phyloP scores from a whole-genome alignment of 1,140 invertebrate species.

The Trypoxylus dichotomus region DNA sequence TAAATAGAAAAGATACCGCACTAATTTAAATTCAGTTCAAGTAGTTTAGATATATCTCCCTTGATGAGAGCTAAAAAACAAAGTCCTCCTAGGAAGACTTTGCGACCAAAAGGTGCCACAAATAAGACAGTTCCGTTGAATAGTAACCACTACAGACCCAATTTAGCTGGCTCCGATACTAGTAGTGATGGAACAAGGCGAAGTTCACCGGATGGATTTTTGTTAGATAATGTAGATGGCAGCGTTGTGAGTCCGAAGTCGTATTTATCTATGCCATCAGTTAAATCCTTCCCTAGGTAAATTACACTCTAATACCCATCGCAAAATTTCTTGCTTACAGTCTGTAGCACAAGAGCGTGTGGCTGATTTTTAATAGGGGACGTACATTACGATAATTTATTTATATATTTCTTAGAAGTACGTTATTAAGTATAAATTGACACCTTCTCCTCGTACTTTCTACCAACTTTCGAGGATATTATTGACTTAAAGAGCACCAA shows the following conservation, averaged over 20 bases:
- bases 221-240: conserved; percentile 47
- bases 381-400: too few relatives aligned
- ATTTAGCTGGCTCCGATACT: conserved; percentile 44
- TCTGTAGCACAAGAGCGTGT: too few relatives aligned
- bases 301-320: conserved; percentile 22
- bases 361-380: too few relatives aligned
- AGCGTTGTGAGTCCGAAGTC: conserved; percentile 65
- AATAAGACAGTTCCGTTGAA: conserved; percentile 49
- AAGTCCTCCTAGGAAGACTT: conserved; percentile 41
- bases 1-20: neutral
- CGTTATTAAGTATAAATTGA: too few relatives aligned
- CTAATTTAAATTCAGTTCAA: conserved; percentile 30
- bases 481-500: too few relatives aligned
- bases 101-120: conserved; percentile 46
- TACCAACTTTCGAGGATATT: too few relatives aligned
- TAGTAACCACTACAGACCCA: conserved; percentile 33
- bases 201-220: conserved; percentile 38
- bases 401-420: too few relatives aligned
- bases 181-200: conserved; percentile 43
- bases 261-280: conserved; percentile 79
- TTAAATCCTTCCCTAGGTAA: conserved; percentile 72
- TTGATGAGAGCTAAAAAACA: conserved; percentile 45
- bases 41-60: conserved; percentile 50
- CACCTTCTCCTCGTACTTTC: too few relatives aligned
- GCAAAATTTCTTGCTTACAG: neutral